Base-by-base conservation (phyloP, 2,888 invertebrate genomes). In the Conops quadrifasciatus region DNA sequence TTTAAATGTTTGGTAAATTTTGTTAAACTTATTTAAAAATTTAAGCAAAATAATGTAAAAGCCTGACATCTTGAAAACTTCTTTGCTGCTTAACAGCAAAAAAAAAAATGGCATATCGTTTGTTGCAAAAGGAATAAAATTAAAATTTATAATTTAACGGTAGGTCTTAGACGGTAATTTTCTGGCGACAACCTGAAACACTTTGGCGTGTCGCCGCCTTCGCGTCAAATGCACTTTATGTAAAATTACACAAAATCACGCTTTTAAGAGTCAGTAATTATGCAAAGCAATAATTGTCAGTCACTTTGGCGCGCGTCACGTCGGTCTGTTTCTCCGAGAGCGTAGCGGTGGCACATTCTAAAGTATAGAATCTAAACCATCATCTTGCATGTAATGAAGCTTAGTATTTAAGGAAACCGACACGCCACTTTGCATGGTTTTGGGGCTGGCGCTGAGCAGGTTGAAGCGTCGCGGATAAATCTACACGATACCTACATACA, bases 91-190 rank as follows among this genome's bases (percentile, higher is more conserved):
- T n/a, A 51, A 51, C n/a, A n/a, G 36, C n/a, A 36, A 36, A 36
- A 4, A 36, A 36, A 7, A 36, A 36, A 36, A 36, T 36, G 36
- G 36, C 36, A 7, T 36, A 36, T 7, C 9, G 4, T 36, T 36
- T 36, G 36, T 9, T 36, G 66, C 16, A 30, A 11, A 30, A 16
- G 24, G 49, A 49, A 60, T 68, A 51, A 68, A 68, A 68, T 68
- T 43, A 60, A 60, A 60, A 68, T 68, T 62, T 62, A 43, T 68
- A 60, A 68, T 68, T 68, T 36, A 13, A 51, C 51, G 51, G 47
- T 30, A 49, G 30, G 16, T 60, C 62, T 21, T 51, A 60, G 51
- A 21, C 49, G 49, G 53, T 26, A 65, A 65, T 65, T 65, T 65
- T 19, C 51, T 51, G 24, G 65, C 53, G 30, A 26, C 65, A 65